A percentile compares a stretch with the other conserved stretches of the same genome.
Conservation (phyloP, 2,888 invertebrate genomes). For the Lepidocyrtoides sp. region DNA sequence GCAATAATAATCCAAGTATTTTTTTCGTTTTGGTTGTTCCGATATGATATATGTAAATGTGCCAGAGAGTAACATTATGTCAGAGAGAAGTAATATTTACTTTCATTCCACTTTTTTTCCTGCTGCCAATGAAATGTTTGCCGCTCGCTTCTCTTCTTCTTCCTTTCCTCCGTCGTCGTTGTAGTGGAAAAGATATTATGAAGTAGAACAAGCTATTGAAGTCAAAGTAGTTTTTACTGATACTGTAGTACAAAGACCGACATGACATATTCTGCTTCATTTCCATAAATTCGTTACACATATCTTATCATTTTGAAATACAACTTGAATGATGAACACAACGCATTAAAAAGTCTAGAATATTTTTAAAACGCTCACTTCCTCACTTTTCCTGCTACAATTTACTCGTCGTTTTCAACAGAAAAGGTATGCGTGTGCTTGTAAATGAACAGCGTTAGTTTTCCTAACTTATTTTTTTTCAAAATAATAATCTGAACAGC, state of each 20-base stretch:
- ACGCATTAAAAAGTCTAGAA: conserved; percentile 65
- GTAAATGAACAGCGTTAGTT: conserved; percentile 6
- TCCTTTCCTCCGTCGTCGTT: background rate
- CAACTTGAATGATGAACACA: conserved; percentile 67
- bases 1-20: conserved; percentile 69
- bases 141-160: conserved; percentile 51
- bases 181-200: conserved; percentile 28
- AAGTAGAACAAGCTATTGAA: conserved; percentile 46
- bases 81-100: conserved; percentile 76
- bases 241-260: conserved; percentile 66
- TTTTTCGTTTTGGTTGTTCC: conserved; percentile 70
- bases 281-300: conserved; percentile 79
- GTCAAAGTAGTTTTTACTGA: conserved; percentile 65
- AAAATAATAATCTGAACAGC: conserved; percentile 30
- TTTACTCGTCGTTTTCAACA: background rate
- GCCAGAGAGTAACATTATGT: conserved; percentile 78
- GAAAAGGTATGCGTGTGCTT: conserved; percentile 14
- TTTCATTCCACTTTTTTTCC: conserved; percentile 60
- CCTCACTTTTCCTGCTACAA: background rate
- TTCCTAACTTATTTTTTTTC: background rate
- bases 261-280: conserved; percentile 78
- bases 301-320: conserved; percentile 80
- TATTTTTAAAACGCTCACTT: conserved; percentile 41
- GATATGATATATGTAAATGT: conserved; percentile 79
- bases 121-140: conserved; percentile 73